Evolutionary conservation across 2,888 invertebrate species (phyloP).

Genomic region (Scaptomyza polygonia): DNA sequence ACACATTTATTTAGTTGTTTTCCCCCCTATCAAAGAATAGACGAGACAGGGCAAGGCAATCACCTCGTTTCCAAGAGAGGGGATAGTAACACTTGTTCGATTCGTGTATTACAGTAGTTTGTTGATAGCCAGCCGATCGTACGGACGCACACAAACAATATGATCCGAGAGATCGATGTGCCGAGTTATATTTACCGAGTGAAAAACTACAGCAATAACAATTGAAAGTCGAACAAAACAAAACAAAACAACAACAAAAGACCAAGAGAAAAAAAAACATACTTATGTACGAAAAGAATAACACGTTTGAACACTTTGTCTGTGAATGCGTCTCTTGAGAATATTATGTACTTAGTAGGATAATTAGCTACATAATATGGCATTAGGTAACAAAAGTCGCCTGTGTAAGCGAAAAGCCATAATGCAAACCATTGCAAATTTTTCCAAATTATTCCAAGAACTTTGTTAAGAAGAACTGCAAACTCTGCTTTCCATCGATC

Average conservation of each 20-base stretch:
- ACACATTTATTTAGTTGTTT: slow-evolving; percentile 77
- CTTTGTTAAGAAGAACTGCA: too few relatives aligned
- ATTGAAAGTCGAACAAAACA: slow-evolving; percentile 3
- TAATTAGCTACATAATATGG: slow-evolving; percentile 46
- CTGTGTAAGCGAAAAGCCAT: slow-evolving; percentile 44
- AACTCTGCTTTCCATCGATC: neutral
- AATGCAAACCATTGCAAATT: neutral
- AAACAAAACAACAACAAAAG: too few relatives aligned
- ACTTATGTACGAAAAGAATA: slow-evolving; percentile 13
- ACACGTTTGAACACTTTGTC: slow-evolving; percentile 26
- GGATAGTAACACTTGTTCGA: slow-evolving; percentile 74
- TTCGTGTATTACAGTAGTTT: slow-evolving; percentile 80
- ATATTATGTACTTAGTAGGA: too few relatives aligned
- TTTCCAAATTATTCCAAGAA: too few relatives aligned
- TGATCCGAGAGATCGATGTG: slow-evolving; percentile 59
- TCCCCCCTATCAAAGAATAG: slow-evolving; percentile 11
- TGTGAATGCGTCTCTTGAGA: too few relatives aligned
- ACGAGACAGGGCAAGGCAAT: slow-evolving; percentile 9
- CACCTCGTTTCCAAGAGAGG: slow-evolving; percentile 41
- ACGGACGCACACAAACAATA: slow-evolving; percentile 63
- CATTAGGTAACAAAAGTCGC: slow-evolving; percentile 64
- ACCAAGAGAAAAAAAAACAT: slow-evolving; percentile 11
- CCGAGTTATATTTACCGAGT: slow-evolving; percentile 42
- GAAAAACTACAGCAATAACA: slow-evolving; percentile 36
- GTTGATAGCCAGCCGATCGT: slow-evolving; percentile 72